Evolutionary conservation across 2,888 invertebrate species (phyloP).

Genomic region (Hetaerina titia): DNA sequence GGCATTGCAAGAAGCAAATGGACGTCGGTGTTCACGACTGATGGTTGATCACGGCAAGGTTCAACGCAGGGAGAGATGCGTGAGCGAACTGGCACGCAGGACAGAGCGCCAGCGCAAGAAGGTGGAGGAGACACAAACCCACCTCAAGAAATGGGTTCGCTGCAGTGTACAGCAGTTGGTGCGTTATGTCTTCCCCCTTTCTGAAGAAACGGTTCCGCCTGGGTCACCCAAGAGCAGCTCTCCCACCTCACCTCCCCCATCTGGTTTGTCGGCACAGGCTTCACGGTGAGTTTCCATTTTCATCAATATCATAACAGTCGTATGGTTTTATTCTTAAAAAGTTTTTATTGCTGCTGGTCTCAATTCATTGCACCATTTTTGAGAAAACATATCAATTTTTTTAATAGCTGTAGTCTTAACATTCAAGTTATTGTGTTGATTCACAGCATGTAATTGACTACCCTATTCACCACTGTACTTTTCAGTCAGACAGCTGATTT

Average conservation of each 20-base stretch:
- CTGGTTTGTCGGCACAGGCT: not conserved
- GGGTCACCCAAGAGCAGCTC: not conserved
- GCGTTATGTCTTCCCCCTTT: conserved; percentile 85
- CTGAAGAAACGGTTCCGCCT: conserved; percentile 74
- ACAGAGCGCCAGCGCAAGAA: conserved; percentile 78
- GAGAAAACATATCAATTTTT: too few relatives aligned
- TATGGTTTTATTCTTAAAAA: too few relatives aligned
- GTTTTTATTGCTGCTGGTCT: too few relatives aligned
- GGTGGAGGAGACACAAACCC: conserved; percentile 79
- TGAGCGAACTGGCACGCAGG: conserved; percentile 78
- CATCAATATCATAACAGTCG: too few relatives aligned
- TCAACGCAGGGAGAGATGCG: conserved; percentile 81
- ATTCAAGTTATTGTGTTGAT: too few relatives aligned
- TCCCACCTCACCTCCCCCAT: not conserved
- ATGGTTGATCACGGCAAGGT: conserved; percentile 83
- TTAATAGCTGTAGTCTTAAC: too few relatives aligned
- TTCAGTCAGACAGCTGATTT: too few relatives aligned
- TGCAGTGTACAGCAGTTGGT: conserved; percentile 82
- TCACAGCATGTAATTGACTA: too few relatives aligned
- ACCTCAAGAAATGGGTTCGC: conserved; percentile 81
- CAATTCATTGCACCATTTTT: too few relatives aligned
- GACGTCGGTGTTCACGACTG: conserved; percentile 76
- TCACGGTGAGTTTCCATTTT: not conserved
- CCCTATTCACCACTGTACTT: too few relatives aligned
- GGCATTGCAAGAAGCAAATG: conserved; percentile 77